Base-by-base conservation (phyloP, 2,797 vertebrate species). In the Eidolon dupreanum region DNA sequence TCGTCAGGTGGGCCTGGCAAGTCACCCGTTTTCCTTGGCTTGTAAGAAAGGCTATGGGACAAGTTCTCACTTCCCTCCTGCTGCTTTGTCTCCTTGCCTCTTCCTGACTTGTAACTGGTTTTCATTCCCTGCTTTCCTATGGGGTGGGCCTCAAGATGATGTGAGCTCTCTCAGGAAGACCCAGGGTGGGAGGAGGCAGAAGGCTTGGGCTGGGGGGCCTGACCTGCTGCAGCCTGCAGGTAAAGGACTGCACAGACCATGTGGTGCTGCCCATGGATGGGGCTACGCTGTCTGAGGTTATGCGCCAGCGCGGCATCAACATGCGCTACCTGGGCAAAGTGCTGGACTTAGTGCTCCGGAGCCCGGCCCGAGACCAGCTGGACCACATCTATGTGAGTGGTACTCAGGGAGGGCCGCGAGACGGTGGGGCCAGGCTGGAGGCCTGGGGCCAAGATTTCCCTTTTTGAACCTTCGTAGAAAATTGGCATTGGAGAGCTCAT, bases 231-330 rank as follows among this genome's bases (percentile, higher is more conserved):
- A 1, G 74, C 89, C 94, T 93, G 13, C 98, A 99, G 99, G 99
- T 99, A 59, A 99, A 99, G 97, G 99, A 99, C 98, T 99, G 99
- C 97, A 98, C 99, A 96, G 99, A 99, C 94, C 99, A 99, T 96
- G 99, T 98, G 0, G 98, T 99, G 97, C 98, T 99, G 92, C 99
- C 99, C 0, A 99, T 99, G 99, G 99, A 99, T 0, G 99, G 99
- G 75, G 99, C 99, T 1, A 99, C 99, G 0, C 97, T 99, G 84
- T 99, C 99, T 0, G 99, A 99, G 97, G 99, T 99, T 81, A 99
- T 99, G 98, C 99, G 99, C 98, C 99, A 99, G 98, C 98, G 99
- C 31, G 99, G 99, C 88, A 99, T 99, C 98, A 99, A 99, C 90
- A 98, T 99, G 98, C 99, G 99, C 10, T 99, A 99, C 90, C 98